Conservation (phyloP, 2,113 vertebrate genomes). For the Marmota monax region DNA sequence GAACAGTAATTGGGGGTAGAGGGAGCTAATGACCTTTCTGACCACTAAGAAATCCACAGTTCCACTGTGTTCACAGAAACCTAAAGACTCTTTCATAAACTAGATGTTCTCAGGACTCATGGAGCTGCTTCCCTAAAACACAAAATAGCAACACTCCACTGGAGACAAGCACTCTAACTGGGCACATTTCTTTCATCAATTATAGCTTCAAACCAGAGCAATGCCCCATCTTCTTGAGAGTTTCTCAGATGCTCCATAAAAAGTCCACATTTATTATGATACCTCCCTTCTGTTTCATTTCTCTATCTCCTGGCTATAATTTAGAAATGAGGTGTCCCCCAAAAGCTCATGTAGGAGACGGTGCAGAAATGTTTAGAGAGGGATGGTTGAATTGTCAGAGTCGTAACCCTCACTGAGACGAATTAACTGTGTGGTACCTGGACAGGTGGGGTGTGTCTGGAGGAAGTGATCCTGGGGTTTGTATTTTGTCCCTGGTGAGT, state of each 20-base stretch:
- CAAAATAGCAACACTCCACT: not conserved
- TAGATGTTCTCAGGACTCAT: not conserved
- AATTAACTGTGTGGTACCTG: too few relatives aligned
- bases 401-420: too few relatives aligned
- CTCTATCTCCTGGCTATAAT: not conserved
- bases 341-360: too few relatives aligned
- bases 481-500: too few relatives aligned
- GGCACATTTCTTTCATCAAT: not conserved
- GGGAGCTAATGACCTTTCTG: not conserved
- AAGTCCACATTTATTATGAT: not conserved
- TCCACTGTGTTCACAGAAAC: not conserved
- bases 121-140: not conserved
- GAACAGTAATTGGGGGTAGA: not conserved
- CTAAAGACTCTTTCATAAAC: not conserved
- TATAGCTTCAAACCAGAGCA: not conserved
- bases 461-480: too few relatives aligned
- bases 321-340: too few relatives aligned
- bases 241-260: not conserved
- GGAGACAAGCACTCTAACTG: not conserved
- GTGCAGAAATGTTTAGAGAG: too few relatives aligned
- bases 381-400: too few relatives aligned
- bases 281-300: slow-evolving; percentile 1
- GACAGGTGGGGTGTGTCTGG: too few relatives aligned
- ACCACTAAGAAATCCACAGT: not conserved
- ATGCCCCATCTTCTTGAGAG: not conserved